phyloP scores from a whole-genome alignment of 2,888 invertebrate species.

The Caenorhabditis zanzibari region DNA sequence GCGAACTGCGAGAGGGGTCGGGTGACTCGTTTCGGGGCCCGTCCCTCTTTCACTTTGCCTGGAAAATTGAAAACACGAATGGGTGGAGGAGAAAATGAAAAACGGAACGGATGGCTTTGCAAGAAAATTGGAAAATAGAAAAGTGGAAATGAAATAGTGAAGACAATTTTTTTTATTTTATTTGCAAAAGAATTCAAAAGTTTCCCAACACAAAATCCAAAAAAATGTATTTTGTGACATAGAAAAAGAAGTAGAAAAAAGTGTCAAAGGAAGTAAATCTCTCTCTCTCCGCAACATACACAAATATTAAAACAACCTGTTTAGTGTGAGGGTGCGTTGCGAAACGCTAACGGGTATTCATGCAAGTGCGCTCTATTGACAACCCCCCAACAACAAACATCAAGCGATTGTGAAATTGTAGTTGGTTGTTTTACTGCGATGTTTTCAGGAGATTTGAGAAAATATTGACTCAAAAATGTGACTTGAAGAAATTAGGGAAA shows the following conservation, averaged over 20 bases:
- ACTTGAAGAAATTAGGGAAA: background rate
- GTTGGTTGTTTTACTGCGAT: conserved; percentile 12
- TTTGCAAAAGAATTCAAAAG: too few species aligned
- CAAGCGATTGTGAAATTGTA: conserved; percentile 29
- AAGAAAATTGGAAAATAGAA: background rate
- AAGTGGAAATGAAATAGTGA: background rate
- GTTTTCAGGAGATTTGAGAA: background rate
- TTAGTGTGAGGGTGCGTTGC: conserved; percentile 35
- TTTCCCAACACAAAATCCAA: background rate
- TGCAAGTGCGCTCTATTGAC: conserved; percentile 40
- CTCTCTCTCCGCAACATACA: conserved; percentile 20
- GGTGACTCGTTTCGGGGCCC: conserved; percentile 49
- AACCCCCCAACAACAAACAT: conserved; percentile 9
- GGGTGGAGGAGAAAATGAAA: background rate
- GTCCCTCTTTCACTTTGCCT: conserved; percentile 2
- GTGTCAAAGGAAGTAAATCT: background rate
- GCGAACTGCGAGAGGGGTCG: conserved; percentile 32
- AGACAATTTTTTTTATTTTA: too few species aligned
- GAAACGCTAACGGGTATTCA: conserved; percentile 19
- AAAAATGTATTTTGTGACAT: background rate
- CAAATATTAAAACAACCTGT: conserved; percentile 58
- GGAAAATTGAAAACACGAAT: conserved; percentile 37
- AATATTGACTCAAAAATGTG: conserved; percentile 1
- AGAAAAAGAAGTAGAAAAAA: background rate
- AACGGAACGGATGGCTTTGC: background rate